A percentile compares a stretch with the other conserved stretches of the same genome.
Conservation (phyloP, 2,888 invertebrate species). For the Himalopsyche anomala region DNA sequence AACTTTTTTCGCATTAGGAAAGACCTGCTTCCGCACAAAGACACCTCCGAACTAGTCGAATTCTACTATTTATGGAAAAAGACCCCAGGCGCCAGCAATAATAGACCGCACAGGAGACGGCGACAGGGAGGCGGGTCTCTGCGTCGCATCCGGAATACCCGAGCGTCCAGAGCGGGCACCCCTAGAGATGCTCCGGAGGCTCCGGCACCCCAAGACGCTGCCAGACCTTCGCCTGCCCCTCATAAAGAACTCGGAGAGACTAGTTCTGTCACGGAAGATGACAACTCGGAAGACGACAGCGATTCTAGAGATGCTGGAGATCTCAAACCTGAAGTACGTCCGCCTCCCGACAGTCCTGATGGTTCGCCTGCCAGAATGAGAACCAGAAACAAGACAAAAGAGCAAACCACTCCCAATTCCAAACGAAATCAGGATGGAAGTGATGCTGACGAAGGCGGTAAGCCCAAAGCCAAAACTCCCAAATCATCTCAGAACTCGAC, state of each 20-base stretch:
- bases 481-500: slow-evolving; percentile 70
- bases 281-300: slow-evolving; percentile 96
- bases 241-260: slow-evolving; percentile 82
- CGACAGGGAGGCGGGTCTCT: slow-evolving; percentile 92
- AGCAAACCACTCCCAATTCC: slow-evolving; percentile 79
- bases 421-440: slow-evolving; percentile 74
- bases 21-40: slow-evolving; percentile 97
- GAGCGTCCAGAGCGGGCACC: slow-evolving; percentile 89
- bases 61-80: slow-evolving; percentile 99
- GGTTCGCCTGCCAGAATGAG: slow-evolving; percentile 93
- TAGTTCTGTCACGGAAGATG: slow-evolving; percentile 90
- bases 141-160: slow-evolving; percentile 90
- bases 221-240: slow-evolving; percentile 81
- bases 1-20: slow-evolving; percentile 98
- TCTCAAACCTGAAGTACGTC: slow-evolving; percentile 90
- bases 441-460: slow-evolving; percentile 72
- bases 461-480: slow-evolving; percentile 71
- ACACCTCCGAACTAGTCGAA: slow-evolving; percentile 97
- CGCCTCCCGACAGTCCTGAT: slow-evolving; percentile 85
- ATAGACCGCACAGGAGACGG: slow-evolving; percentile 93
- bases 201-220: slow-evolving; percentile 75
- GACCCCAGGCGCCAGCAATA: slow-evolving; percentile 97
- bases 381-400: slow-evolving; percentile 90
- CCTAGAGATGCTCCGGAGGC: slow-evolving; percentile 84
- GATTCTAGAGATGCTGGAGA: slow-evolving; percentile 90